Evolutionary conservation across 2,797 vertebrate genomes (phyloP).

Genomic region (Taenioides sp.): DNA sequence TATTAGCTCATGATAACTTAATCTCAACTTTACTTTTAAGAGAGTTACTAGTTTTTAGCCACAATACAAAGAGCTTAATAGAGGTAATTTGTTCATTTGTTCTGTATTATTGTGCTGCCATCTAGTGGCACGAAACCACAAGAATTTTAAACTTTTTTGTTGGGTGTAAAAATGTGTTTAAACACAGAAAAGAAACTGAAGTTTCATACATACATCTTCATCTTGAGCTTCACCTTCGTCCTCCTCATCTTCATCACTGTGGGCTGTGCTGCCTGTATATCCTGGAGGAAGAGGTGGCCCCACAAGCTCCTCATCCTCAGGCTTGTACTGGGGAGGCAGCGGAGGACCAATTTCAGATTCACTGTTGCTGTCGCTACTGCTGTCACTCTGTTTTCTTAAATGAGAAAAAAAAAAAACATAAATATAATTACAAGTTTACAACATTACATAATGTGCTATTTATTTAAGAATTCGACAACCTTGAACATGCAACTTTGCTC

Average conservation of each 20-base stretch:
- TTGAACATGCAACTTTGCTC: conserved; percentile 56
- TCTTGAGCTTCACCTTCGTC: conserved; percentile 63
- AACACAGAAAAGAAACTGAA: not conserved
- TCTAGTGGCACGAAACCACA: conserved; percentile 54
- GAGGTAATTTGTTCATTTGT: no score
- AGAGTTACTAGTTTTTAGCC: no score
- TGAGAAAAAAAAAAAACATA: not conserved
- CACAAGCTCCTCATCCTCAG: conserved; percentile 69
- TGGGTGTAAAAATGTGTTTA: no score
- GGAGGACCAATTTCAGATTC: conserved; percentile 82
- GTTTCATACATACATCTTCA: conserved; percentile 67
- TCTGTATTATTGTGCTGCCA: conserved; percentile 56
- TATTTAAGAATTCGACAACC: conserved; percentile 60
- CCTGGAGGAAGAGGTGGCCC: conserved; percentile 83
- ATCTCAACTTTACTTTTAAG: not conserved
- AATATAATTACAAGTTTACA: not conserved
- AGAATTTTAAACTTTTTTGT: not conserved
- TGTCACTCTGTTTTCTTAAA: conserved; percentile 55
- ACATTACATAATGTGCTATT: not conserved
- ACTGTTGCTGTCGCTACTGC: conserved; percentile 63
- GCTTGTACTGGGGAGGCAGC: conserved; percentile 55
- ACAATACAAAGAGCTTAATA: no score
- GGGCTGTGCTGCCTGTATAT: conserved; percentile 70
- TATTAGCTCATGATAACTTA: not conserved
- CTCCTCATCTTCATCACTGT: conserved; percentile 74